Percentiles rank a stretch among this genome's conserved stretches.
Evolutionary conservation across 2,888 invertebrate genomes (phyloP).

Genomic region (Hypolimnas misippus): DNA sequence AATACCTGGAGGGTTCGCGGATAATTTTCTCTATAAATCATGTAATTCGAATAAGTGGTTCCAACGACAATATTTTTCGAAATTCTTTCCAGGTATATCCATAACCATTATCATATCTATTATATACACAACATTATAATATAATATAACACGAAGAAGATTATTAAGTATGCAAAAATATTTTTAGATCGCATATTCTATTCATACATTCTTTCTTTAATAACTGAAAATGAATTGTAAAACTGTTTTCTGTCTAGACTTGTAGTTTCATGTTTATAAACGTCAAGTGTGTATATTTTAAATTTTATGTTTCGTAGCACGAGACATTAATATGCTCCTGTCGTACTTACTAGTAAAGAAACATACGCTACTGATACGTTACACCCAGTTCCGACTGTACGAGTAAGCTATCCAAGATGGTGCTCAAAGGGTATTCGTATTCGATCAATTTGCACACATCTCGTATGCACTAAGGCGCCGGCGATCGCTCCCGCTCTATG

Average conservation of each 20-base stretch:
- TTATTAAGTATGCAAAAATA: no score
- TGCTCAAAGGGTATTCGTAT: constrained; percentile 64
- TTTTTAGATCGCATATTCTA: no score
- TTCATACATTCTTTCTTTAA: no score
- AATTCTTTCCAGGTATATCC: neutral
- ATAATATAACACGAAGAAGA: no score
- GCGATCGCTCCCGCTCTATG: constrained; percentile 70
- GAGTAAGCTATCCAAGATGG: constrained; percentile 26
- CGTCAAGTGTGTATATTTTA: neutral
- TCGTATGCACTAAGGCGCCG: constrained; percentile 66
- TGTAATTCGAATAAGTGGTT: constrained; percentile 10
- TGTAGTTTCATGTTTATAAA: neutral
- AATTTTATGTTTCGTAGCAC: neutral
- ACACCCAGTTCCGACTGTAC: constrained; percentile 7
- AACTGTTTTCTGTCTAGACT: no score
- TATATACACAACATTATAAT: neutral
- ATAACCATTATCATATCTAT: neutral
- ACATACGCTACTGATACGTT: neutral
- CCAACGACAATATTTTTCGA: neutral
- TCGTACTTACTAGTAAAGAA: constrained; percentile 1
- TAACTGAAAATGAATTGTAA: no score
- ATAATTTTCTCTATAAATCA: constrained; percentile 46
- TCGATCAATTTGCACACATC: constrained; percentile 72
- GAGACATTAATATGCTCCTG: neutral
- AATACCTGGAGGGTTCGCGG: constrained; percentile 47